Evolutionary conservation across 2,797 vertebrate species (phyloP).

Genomic region (Macropus fuliginosus): DNA sequence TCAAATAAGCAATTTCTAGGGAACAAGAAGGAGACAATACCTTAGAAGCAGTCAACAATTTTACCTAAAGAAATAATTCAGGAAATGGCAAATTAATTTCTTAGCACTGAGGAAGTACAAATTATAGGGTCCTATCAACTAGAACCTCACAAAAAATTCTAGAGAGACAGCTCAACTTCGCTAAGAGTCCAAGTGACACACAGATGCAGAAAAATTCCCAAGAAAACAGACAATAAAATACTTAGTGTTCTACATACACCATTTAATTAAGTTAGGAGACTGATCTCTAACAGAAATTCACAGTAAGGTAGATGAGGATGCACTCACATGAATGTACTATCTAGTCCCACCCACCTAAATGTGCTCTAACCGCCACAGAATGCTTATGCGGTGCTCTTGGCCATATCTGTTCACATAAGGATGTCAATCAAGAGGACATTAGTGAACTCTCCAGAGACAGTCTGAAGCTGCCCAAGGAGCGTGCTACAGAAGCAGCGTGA

Average conservation of each 20-base stretch:
- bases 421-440: neutral
- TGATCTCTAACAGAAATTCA: neutral
- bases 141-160: neutral
- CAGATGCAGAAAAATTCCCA: neutral
- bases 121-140: neutral
- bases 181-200: neutral
- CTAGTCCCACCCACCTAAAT: neutral
- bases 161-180: neutral
- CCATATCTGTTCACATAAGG: neutral
- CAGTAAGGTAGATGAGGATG: neutral
- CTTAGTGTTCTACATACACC: neutral
- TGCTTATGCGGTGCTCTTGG: neutral
- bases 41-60: neutral
- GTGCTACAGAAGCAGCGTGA: too few relatives aligned
- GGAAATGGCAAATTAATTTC: neutral
- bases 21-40: constrained; percentile 1
- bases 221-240: neutral
- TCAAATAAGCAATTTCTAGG: constrained; percentile 16
- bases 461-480: too few relatives aligned
- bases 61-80: neutral
- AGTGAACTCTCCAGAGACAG: neutral
- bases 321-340: neutral
- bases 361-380: neutral
- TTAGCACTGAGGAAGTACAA: neutral
- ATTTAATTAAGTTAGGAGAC: neutral